Percentiles rank a stretch among this genome's conserved stretches.
These are phyloP conservation scores for Macroramphosus scolopax DNA, from an alignment of 2,797 vertebrate species.

Conservation along the genomic window DNA sequence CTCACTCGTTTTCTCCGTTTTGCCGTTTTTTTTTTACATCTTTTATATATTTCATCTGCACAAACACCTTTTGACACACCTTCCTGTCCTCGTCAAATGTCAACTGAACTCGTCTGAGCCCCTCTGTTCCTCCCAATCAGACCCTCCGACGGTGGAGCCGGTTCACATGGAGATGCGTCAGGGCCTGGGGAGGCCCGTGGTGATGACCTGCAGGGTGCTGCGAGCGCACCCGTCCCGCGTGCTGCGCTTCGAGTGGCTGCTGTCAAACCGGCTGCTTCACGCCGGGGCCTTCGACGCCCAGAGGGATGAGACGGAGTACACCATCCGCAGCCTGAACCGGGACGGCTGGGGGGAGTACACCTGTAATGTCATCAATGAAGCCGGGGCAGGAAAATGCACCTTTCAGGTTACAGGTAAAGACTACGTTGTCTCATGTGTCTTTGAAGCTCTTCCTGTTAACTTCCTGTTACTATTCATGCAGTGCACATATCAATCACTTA, in stretches of 20 bases:
- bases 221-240: slow-evolving; percentile 91
- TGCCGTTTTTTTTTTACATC: not conserved
- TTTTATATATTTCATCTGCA: not conserved
- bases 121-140: slow-evolving; percentile 66
- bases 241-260: slow-evolving; percentile 92
- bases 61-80: not conserved
- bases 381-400: slow-evolving; percentile 91
- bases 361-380: slow-evolving; percentile 96
- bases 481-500: no score
- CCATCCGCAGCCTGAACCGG: slow-evolving; percentile 84
- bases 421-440: not conserved
- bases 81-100: slow-evolving; percentile 15
- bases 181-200: slow-evolving; percentile 86
- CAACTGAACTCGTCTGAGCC: slow-evolving; percentile 12
- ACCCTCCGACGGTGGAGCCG: slow-evolving; percentile 92
- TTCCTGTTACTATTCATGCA: no score
- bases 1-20: not conserved
- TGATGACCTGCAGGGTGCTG: slow-evolving; percentile 92
- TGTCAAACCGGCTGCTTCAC: slow-evolving; percentile 88
- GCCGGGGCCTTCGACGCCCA: slow-evolving; percentile 86
- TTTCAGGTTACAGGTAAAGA: slow-evolving; percentile 93
- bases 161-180: slow-evolving; percentile 90
- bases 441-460: not conserved
- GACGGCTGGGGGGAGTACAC: slow-evolving; percentile 94
- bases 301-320: slow-evolving; percentile 90